A percentile compares a stretch with the other conserved stretches of the same genome.
Conservation (phyloP, 2,113 vertebrate species). For the Regulus satrapa region DNA sequence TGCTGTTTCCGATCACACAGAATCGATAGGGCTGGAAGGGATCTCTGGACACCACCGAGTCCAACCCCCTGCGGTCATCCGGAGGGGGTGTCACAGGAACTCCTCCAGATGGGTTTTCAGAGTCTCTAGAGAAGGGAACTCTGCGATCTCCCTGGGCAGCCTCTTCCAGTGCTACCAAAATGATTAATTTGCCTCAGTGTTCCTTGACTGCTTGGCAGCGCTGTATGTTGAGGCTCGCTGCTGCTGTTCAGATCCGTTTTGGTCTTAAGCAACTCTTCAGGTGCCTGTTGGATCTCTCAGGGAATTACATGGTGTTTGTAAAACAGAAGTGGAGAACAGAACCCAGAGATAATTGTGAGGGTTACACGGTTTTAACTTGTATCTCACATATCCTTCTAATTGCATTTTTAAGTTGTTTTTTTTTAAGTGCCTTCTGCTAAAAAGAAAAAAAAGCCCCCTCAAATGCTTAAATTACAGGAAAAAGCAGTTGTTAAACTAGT, state of each 20-base stretch:
- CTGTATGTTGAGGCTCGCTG: fast-evolving
- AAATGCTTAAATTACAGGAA: not conserved
- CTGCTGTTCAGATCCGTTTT: fast-evolving
- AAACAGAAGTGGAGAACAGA: not conserved
- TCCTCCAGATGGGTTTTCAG: not conserved
- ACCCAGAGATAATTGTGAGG: fast-evolving
- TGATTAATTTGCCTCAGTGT: not conserved
- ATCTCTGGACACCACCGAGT: not conserved
- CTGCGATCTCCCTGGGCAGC: not conserved
- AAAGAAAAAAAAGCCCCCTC: not conserved
- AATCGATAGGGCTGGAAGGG: not conserved
- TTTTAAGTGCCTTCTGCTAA: not conserved
- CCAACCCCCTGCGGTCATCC: not conserved
- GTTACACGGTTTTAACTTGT: fast-evolving
- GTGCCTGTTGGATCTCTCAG: not conserved
- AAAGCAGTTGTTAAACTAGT: not conserved
- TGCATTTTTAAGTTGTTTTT: not conserved
- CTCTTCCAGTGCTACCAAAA: not conserved
- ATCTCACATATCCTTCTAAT: not conserved
- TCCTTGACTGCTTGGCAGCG: not conserved
- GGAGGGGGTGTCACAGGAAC: not conserved
- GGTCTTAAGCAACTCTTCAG: no score
- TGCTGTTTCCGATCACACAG: fast-evolving
- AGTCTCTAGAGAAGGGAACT: no score
- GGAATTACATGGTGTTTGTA: not conserved